A percentile compares a stretch with the other conserved stretches of the same genome.
Evolutionary conservation across 1,140 invertebrate species (phyloP).

Genomic region (Aradophagus sp.): DNA sequence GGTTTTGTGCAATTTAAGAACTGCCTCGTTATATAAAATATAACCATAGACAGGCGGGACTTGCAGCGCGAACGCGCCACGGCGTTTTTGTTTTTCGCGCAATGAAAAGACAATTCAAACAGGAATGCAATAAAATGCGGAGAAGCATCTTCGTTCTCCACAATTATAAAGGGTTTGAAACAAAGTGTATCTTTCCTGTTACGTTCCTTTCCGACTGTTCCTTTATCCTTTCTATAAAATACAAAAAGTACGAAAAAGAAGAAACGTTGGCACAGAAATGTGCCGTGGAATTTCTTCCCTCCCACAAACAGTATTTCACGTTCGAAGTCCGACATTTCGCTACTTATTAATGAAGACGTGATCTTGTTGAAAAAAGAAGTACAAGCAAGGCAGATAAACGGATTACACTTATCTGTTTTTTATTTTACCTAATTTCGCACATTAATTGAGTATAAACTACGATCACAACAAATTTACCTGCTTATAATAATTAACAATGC

Average conservation of each 20-base stretch:
- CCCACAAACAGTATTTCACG: not conserved
- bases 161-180: constrained; percentile 23
- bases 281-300: not conserved
- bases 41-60: constrained; percentile 13
- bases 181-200: not conserved
- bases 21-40: constrained; percentile 28
- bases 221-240: constrained; percentile 2
- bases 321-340: not conserved
- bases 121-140: constrained; percentile 34
- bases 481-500: too few species aligned
- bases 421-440: too few species aligned
- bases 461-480: too few species aligned
- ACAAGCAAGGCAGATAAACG: too few species aligned
- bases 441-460: too few species aligned
- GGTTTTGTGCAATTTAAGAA: constrained; percentile 10
- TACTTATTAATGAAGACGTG: constrained; percentile 4
- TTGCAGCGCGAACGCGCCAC: constrained; percentile 21
- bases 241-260: not conserved
- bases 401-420: too few species aligned
- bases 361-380: too few species aligned
- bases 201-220: constrained; percentile 3
- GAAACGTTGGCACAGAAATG: not conserved
- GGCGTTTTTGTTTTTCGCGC: constrained; percentile 27
- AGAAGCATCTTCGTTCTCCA: constrained; percentile 7
- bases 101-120: constrained; percentile 28